Conservation (phyloP, 1,140 invertebrate species). For the Drosophila funebris region DNA sequence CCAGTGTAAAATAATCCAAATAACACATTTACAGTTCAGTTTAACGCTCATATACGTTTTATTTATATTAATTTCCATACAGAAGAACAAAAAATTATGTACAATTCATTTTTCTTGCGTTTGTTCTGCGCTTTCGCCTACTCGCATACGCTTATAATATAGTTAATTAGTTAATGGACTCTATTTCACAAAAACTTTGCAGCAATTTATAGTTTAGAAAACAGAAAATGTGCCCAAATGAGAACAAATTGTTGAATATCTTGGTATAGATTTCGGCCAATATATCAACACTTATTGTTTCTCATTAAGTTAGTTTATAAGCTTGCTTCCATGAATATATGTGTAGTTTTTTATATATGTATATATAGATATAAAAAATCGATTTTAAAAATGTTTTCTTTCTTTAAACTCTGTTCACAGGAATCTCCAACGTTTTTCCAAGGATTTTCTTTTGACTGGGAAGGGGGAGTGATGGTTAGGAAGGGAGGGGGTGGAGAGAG, state of each 20-base stretch:
- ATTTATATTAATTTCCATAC: conserved; percentile 70
- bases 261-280: background rate
- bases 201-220: background rate
- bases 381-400: conserved; percentile 44
- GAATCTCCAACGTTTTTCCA: conserved; percentile 44
- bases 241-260: conserved; percentile 13
- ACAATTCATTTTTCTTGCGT: conserved; percentile 30
- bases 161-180: conserved; percentile 14
- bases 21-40: conserved; percentile 10
- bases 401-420: conserved; percentile 47
- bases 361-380: conserved; percentile 36
- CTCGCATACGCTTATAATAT: conserved; percentile 26
- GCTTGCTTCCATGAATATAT: conserved; percentile 23
- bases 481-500: conserved; percentile 19
- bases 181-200: conserved; percentile 18
- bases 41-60: conserved; percentile 76
- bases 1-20: background rate
- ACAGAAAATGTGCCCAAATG: conserved; percentile 8
- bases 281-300: conserved; percentile 25
- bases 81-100: conserved; percentile 78
- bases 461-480: background rate
- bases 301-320: conserved; percentile 30
- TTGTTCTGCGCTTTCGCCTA: conserved; percentile 6
- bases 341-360: conserved; percentile 8
- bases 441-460: background rate